Evolutionary conservation across 2,888 invertebrate genomes (phyloP), one percentile per base, ranked within the genome.

Genomic region (Brenthis hecate): DNA sequence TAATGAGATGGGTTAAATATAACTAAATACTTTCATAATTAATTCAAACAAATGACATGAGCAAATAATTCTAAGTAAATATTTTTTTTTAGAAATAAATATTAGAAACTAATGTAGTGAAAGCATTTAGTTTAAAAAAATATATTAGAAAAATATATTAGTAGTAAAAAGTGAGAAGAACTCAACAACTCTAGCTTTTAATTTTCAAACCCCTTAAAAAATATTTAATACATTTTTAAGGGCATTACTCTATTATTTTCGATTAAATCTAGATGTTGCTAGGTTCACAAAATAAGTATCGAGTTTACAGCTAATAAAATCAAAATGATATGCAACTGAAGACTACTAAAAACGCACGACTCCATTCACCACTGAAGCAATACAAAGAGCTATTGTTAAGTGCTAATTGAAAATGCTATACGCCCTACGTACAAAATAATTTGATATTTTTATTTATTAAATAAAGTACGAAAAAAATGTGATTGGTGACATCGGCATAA

Each of bases 301-400:
- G 48, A 65, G 51, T 28, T 76, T 77, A 77, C 74, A 77, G 60
- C 73, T 73, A 69, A 66, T 67, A 69, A 62, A 72, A 72, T 74
- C 74, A 79, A 58, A 77, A 72, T 58, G 47, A 76, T 81, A 87
- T 84, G 85, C 86, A 84, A 78, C 79, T 81, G 79, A 76, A 79
- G 73, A 70, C 76, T 80, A 79, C 79, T 70, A 73, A 76, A 74
- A 78, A 76, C 77, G 77, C 78, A 78, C 73, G 78, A 80, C 80
- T 82, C 80, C 87, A 89, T 88, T 85, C 88, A 85, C 83, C 84
- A 78, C 77, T 74, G 74, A 88, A 87, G 87, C 88, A 79, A 80
- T 86, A 81, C 75, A 78, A 75, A 78, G 79, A 81, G 11, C 36
- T 43, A 36, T 36, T 43, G 82, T 65, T 56, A 79, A 78, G 78